Evolutionary conservation across 2,797 vertebrate species (phyloP).

Genomic region (Hydrocynus forskahlii): DNA sequence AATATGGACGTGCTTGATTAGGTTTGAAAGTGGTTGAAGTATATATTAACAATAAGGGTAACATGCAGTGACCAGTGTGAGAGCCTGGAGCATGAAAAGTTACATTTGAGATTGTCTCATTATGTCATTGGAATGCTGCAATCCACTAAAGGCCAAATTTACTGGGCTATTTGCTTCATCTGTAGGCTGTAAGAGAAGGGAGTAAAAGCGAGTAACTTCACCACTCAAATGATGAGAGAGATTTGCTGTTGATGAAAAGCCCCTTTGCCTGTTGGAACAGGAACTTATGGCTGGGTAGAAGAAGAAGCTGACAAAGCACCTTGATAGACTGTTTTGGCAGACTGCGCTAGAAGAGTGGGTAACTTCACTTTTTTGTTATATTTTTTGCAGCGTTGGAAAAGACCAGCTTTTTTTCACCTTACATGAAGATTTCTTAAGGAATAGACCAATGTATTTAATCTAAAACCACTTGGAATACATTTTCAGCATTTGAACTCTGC

Average conservation of each 20-base stretch:
- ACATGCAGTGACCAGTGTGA: slow-evolving; percentile 16
- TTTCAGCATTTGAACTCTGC: too few relatives aligned
- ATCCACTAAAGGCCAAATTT: slow-evolving; percentile 33
- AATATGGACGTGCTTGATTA: slow-evolving; percentile 27
- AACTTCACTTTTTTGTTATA: too few relatives aligned
- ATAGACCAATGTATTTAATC: background rate
- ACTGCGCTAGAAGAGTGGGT: background rate
- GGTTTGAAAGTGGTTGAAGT: slow-evolving; percentile 12
- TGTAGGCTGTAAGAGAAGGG: background rate
- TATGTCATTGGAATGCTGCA: background rate
- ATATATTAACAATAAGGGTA: slow-evolving; percentile 7
- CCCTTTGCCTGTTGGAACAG: slow-evolving; percentile 5
- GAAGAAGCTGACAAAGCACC: background rate
- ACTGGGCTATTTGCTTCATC: slow-evolving; percentile 3
- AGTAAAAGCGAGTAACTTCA: slow-evolving; percentile 17
- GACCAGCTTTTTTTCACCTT: background rate
- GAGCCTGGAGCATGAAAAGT: background rate
- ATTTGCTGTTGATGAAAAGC: slow-evolving; percentile 6
- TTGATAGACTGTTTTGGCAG: background rate
- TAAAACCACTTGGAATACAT: background rate
- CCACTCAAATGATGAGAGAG: slow-evolving; percentile 14
- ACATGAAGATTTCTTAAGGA: background rate
- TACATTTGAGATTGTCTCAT: background rate
- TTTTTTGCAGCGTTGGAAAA: background rate
- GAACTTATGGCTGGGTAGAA: background rate